Evolutionary conservation across 1,140 invertebrate species (phyloP).

Genomic region (Anthonomus grandis): DNA sequence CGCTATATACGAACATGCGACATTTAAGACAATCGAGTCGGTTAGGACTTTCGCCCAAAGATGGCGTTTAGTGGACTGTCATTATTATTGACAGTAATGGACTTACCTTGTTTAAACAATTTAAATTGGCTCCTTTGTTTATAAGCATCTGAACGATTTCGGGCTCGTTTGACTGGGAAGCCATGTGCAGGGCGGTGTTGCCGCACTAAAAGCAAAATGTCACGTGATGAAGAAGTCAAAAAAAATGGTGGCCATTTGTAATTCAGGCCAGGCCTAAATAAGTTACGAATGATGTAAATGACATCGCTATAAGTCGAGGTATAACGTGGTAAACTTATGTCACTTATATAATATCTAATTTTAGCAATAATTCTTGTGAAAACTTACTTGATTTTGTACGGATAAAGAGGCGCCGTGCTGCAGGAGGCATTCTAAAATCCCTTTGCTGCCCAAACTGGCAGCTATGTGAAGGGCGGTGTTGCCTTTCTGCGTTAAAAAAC

Average conservation of each 20-base stretch:
- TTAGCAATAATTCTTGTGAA: too few relatives aligned
- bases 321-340: too few relatives aligned
- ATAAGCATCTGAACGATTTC: conserved; percentile 70
- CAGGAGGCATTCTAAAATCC: conserved; percentile 68
- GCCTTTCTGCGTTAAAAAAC: conserved; percentile 70
- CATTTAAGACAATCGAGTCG: neutral
- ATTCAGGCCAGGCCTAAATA: too few relatives aligned
- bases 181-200: conserved; percentile 72
- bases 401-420: conserved; percentile 65
- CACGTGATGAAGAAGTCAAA: too few relatives aligned
- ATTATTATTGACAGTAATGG: conserved; percentile 1
- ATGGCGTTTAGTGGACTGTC: neutral
- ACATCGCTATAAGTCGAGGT: too few relatives aligned
- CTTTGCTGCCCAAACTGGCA: conserved; percentile 67
- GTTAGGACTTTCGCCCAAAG: neutral
- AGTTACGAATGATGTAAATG: too few relatives aligned
- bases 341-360: too few relatives aligned
- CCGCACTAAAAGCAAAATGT: conserved; percentile 62
- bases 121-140: conserved; percentile 66
- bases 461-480: conserved; percentile 72
- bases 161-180: conserved; percentile 67
- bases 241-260: too few relatives aligned
- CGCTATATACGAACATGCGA: conserved; percentile 48
- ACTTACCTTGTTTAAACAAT: conserved; percentile 69
- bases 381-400: conserved; percentile 70